These are phyloP conservation scores for Tachina grossa DNA, from an alignment of 2,888 invertebrate species.

Conservation along the genomic window DNA sequence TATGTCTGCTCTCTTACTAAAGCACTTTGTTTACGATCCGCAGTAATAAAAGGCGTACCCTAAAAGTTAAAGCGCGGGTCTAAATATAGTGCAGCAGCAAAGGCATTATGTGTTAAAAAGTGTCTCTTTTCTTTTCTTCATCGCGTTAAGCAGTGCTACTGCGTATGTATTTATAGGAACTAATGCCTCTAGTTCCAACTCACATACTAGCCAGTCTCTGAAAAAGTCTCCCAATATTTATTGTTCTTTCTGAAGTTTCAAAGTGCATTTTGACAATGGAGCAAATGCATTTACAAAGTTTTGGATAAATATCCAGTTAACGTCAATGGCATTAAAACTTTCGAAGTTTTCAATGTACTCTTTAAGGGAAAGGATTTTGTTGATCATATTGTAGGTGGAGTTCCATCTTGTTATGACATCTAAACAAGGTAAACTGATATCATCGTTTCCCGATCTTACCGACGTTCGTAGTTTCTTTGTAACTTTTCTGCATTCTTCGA, in stretches of 20 bases:
- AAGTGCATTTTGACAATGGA: too few relatives aligned
- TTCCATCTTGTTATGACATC: conserved; percentile 18
- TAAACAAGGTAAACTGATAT: conserved; percentile 25
- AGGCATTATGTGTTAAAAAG: conserved; percentile 46
- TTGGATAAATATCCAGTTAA: conserved; percentile 26
- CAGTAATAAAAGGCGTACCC: not conserved
- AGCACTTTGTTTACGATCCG: conserved; percentile 3
- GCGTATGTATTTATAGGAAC: conserved; percentile 34
- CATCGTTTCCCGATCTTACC: conserved; percentile 14
- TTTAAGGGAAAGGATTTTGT: not conserved
- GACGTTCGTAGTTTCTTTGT: not conserved
- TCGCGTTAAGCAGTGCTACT: conserved; percentile 16
- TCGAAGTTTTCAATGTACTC: conserved; percentile 6
- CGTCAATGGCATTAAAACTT: not conserved
- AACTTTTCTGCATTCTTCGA: conserved; percentile 18
- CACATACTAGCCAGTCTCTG: conserved; percentile 65
- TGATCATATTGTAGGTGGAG: conserved; percentile 9
- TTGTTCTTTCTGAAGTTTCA: conserved; percentile 26
- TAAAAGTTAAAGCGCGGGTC: conserved; percentile 58
- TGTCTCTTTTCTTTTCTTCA: conserved; percentile 51
- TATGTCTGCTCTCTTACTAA: conserved; percentile 8
- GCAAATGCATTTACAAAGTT: conserved; percentile 14
- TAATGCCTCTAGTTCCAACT: conserved; percentile 59
- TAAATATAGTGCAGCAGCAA: conserved; percentile 52
- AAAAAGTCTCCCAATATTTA: conserved; percentile 57